These are phyloP conservation scores for Stramonita haemastoma DNA, from an alignment of 2,888 invertebrate species.

Conservation along the genomic window DNA sequence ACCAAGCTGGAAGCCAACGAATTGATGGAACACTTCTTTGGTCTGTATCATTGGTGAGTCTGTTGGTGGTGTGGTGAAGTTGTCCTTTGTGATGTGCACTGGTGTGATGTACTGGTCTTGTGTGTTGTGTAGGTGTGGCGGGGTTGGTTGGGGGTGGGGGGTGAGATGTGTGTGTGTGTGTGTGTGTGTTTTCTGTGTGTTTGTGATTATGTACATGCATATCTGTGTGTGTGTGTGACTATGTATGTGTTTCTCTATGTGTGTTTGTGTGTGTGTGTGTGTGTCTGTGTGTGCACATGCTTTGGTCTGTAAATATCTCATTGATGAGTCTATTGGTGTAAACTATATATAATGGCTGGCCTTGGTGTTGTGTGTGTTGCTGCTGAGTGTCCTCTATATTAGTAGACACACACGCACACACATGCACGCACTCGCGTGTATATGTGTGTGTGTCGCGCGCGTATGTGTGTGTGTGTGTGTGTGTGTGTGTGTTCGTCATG, in stretches of 20 bases:
- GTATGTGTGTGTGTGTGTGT: not conserved
- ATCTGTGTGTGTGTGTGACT: not conserved
- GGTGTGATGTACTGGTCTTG: not conserved
- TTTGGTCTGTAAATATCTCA: no score
- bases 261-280: not conserved
- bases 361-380: not conserved
- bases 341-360: no score
- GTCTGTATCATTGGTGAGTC: conserved; percentile 45
- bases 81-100: not conserved
- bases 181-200: not conserved
- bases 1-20: conserved; percentile 52
- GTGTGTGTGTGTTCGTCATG: no score
- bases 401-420: no score
- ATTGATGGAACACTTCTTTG: conserved; percentile 53
- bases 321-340: no score
- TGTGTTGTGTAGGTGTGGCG: no score
- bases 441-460: not conserved
- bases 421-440: no score
- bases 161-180: not conserved
- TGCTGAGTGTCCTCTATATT: not conserved
- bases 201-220: not conserved
- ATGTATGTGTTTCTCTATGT: not conserved
- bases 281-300: not conserved
- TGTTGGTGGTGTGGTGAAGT: not conserved
- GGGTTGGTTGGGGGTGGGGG: no score